Evolutionary conservation across 2,113 vertebrate species (phyloP), one percentile per base, ranked within the genome.

Genomic region (Alosa alosa): DNA sequence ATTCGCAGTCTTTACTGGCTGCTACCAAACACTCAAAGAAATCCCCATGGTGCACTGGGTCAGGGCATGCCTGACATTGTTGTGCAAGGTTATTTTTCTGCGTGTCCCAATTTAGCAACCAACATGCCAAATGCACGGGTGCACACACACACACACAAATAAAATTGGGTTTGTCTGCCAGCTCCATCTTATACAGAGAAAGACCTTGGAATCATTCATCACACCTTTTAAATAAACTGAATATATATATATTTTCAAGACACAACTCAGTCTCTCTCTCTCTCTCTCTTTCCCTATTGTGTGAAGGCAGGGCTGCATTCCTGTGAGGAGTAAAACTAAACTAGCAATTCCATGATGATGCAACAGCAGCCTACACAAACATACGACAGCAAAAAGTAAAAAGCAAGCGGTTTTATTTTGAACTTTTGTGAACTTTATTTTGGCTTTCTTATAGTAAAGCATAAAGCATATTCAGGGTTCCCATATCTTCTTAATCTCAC

Each of bases 361-460:
- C 52, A 55, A 55, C 13, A 17, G 17, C 4, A 4, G 52, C 6
- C 55, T 57, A 82, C 82, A 86, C 87, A 85, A 90, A 91, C 87
- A 87, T 87, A 90, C 68, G 52, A 57, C 1, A 2, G n/a, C n/a
- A n/a, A n/a, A n/a, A n/a, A n/a, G n/a, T n/a, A n/a, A n/a, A n/a
- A n/a, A n/a, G n/a, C n/a, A n/a, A n/a, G n/a, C n/a, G n/a, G n/a
- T n/a, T n/a, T n/a, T n/a, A n/a, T n/a, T n/a, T n/a, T n/a, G n/a
- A n/a, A n/a, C n/a, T n/a, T n/a, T n/a, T n/a, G n/a, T n/a, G n/a
- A n/a, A n/a, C n/a, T n/a, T n/a, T n/a, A n/a, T n/a, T n/a, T n/a
- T n/a, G n/a, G n/a, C n/a, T n/a, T n/a, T n/a, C n/a, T n/a, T n/a
- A n/a, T n/a, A n/a, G n/a, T n/a, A n/a, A n/a, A n/a, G n/a, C n/a